Evolutionary conservation across 2,797 vertebrate species (phyloP).

Genomic region (Cryptoblepharus egeriae): DNA sequence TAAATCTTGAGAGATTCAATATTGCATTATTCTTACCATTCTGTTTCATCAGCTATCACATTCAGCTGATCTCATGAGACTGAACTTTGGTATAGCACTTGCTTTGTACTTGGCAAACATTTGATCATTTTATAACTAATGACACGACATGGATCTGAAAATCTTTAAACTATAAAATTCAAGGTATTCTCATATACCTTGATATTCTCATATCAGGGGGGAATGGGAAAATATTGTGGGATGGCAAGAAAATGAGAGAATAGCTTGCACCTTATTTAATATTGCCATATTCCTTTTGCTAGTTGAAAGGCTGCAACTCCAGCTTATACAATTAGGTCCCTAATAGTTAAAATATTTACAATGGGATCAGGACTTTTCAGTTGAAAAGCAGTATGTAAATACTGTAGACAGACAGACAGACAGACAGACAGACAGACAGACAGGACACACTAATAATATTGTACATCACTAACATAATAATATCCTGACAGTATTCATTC

Average conservation of each 20-base stretch:
- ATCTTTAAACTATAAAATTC: conserved; percentile 11
- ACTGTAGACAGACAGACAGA: too few relatives aligned
- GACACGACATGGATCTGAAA: conserved; percentile 12
- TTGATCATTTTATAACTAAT: conserved; percentile 15
- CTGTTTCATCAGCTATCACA: background rate
- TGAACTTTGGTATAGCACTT: conserved; percentile 21
- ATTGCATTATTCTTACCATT: background rate
- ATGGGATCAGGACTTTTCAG: background rate
- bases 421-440: too few relatives aligned
- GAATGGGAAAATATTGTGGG: background rate
- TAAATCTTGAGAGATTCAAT: background rate
- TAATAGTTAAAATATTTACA: too few relatives aligned
- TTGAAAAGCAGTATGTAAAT: too few relatives aligned
- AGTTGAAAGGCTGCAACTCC: background rate
- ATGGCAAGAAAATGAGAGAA: background rate
- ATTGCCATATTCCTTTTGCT: background rate
- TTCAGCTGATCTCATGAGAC: background rate
- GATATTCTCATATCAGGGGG: background rate
- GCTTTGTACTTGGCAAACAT: conserved; percentile 30
- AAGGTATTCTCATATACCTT: conserved; percentile 14
- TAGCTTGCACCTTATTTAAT: background rate
- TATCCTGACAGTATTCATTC: too few relatives aligned
- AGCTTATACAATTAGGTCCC: background rate
- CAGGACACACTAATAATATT: too few relatives aligned
- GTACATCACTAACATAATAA: too few relatives aligned